These are phyloP conservation scores for Cariama cristata DNA, from an alignment of 2,113 vertebrate species.

Conservation along the genomic window DNA sequence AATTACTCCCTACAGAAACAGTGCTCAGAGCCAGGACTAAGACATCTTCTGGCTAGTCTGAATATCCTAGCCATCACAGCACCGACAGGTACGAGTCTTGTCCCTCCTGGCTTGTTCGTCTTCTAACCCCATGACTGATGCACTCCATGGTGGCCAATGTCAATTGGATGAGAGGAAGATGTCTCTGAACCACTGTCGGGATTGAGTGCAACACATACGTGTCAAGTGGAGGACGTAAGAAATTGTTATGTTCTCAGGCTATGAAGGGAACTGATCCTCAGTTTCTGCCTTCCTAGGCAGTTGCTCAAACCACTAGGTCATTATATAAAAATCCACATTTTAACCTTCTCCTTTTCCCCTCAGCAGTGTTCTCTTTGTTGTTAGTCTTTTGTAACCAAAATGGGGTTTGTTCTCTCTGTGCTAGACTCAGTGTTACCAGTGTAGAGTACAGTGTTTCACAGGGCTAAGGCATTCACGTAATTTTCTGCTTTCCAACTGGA, in stretches of 20 bases:
- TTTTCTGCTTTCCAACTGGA: not conserved
- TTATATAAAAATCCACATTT: not conserved
- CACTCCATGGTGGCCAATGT: not conserved
- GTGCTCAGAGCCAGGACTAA: not conserved
- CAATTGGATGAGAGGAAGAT: not conserved
- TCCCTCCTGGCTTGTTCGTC: not conserved
- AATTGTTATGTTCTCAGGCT: not conserved
- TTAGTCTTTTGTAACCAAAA: not conserved
- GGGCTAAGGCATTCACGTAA: not conserved
- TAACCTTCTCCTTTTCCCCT: not conserved
- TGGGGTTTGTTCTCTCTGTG: not conserved
- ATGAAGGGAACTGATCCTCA: not conserved
- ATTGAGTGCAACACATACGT: not conserved
- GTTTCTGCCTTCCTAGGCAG: not conserved
- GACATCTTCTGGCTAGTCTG: not conserved
- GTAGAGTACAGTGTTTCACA: not conserved
- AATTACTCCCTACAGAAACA: not conserved
- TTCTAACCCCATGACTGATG: not conserved
- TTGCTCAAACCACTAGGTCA: not conserved
- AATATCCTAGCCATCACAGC: not conserved
- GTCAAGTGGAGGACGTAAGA: not conserved
- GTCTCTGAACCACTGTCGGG: not conserved
- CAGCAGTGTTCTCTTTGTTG: not conserved
- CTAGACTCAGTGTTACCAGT: not conserved
- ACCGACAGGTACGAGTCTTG: not conserved